Evolutionary conservation across 2,113 vertebrate genomes (phyloP).

Genomic region (Xyliphius kryptos): DNA sequence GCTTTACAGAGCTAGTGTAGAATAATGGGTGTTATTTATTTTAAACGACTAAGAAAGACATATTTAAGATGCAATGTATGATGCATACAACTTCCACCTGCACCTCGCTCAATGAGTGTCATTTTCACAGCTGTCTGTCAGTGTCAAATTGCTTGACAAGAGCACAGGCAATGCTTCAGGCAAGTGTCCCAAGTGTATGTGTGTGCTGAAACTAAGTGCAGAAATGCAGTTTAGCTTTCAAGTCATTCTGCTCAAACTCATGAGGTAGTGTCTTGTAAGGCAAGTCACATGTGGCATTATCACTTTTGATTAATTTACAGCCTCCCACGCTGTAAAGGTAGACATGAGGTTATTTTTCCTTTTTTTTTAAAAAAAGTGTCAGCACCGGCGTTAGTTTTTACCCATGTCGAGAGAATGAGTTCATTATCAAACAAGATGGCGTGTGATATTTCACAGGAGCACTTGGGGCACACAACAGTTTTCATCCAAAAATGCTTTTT

Average conservation of each 20-base stretch:
- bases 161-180: too few relatives aligned
- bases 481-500: constrained; percentile 13
- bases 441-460: constrained; percentile 35
- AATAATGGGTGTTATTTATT: too few relatives aligned
- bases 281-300: constrained; percentile 32
- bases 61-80: constrained; percentile 1
- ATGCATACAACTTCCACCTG: background rate
- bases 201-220: too few relatives aligned
- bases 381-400: constrained; percentile 21
- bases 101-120: too few relatives aligned
- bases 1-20: too few relatives aligned
- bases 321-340: constrained; percentile 26
- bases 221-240: too few relatives aligned
- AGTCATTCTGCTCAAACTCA: too few relatives aligned
- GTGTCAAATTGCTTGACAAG: too few relatives aligned
- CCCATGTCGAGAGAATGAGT: constrained; percentile 21
- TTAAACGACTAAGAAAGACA: too few relatives aligned
- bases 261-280: constrained; percentile 1
- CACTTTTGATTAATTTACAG: constrained; percentile 38
- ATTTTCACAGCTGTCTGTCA: too few relatives aligned
- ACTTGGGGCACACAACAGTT: constrained; percentile 19
- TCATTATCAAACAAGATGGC: constrained; percentile 35
- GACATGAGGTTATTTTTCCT: constrained; percentile 26
- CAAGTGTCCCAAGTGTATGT: too few relatives aligned
- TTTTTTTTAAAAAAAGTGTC: constrained; percentile 24